Base-by-base conservation (phyloP, 2,888 invertebrate genomes). In the Noctua pronuba region DNA sequence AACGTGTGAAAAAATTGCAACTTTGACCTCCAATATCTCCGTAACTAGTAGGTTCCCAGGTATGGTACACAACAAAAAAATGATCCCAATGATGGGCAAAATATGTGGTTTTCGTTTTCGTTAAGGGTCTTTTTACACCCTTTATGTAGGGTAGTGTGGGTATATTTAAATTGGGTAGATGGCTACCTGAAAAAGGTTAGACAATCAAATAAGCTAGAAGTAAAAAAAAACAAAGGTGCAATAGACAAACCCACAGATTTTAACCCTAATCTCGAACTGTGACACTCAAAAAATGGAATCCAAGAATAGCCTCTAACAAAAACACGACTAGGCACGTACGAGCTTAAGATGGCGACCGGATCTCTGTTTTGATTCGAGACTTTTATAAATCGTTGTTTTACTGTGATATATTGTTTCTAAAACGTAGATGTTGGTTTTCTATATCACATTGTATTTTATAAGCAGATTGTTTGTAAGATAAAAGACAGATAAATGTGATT, bases 331-430 rank as follows among this genome's bases (percentile, higher is more conserved):
- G 79, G 84, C 87, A 89, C 84, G 90, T 88, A 86, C 83, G 67
- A 77, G 86, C 89, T 91, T 90, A 89, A 84, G 79, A 87, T 80
- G 81, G 79, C 83, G 87, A 88, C 90, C 89, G 88, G 88, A 91
- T 91, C 89, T 90, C 85, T 89, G 90, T 91, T 91, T 91, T 91
- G 90, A 91, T 89, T 90, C 88, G 86, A 91, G 90, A 89, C 89
- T 92, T 91, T 92, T 92, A 91, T 92, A 92, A 93, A 92, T 93
- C 86, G 91, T 89, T 89, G 88, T 85, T 88, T 90, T 88, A 88
- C 87, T 75, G 88, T 92, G 91, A 93, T 92, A 89, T 92, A 93
- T 91, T 88, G 89, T 90, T 89, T 89, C 87, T 88, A 87, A 90
- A 90, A 86, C 85, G 85, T 88, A 89, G 84, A 88, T 88, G 89